Evolutionary conservation across 1,140 invertebrate genomes (phyloP).

Genomic region (Aphelinus certus): DNA sequence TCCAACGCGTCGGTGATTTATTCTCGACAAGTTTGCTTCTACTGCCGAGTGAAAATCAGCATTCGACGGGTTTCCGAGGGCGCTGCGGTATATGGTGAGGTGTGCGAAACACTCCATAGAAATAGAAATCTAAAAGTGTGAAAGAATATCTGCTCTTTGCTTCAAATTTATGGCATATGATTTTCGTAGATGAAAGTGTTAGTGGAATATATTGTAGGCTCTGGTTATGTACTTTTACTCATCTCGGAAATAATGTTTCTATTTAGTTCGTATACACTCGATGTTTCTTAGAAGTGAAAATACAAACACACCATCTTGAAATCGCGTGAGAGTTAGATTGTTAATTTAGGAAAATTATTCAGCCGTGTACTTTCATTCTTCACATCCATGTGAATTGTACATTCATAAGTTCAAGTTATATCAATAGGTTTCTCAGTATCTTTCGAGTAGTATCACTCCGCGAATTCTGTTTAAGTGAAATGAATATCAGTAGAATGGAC

Average conservation of each 20-base stretch:
- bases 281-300: background rate
- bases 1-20: constrained; percentile 17
- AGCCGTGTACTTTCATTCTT: too few species aligned
- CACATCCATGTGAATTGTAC: too few species aligned
- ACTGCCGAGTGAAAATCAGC: constrained; percentile 25
- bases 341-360: too few species aligned
- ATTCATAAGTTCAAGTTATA: too few species aligned
- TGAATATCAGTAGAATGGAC: too few species aligned
- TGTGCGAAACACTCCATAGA: background rate
- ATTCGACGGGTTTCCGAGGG: background rate
- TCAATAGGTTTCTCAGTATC: too few species aligned
- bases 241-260: too few species aligned
- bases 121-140: background rate
- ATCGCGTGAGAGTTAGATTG: background rate
- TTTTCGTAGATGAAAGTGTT: background rate
- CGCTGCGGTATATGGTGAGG: too few species aligned
- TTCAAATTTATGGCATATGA: background rate
- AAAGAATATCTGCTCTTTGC: background rate
- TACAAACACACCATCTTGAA: background rate
- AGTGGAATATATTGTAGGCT: background rate
- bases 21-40: background rate
- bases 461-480: too few species aligned
- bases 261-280: background rate
- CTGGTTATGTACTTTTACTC: background rate
- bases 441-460: too few species aligned